Base-by-base conservation (phyloP, 1,140 invertebrate genomes). In the Panulirus ornatus region DNA sequence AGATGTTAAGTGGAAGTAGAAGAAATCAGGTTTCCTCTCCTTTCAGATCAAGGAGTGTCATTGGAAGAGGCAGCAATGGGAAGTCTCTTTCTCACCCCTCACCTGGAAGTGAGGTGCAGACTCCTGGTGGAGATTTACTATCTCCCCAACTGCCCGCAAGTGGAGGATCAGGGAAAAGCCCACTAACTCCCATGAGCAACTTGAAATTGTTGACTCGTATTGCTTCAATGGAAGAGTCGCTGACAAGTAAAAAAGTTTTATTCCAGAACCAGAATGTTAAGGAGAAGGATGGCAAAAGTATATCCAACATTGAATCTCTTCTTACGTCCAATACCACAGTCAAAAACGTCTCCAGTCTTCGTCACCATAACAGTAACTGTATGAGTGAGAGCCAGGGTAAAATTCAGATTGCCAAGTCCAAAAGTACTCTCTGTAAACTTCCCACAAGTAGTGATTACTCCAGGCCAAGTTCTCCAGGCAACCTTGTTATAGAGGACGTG, bases 121-220 rank as follows among this genome's bases (percentile, higher is more conserved):
- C 82, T 5, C 82, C 70, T 8, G 54, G 22, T 1, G 30, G 71
- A 8, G 71, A 54, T n/a, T 71, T 71, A 16, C 30, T 3, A 14
- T 76, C 71, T 16, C 14, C 83, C 2, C 9, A 47, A 5, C 9
- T 73, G 1, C n/a, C n/a, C n/a, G 9, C 63, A 42, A 54, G n/a
- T 27, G 71, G 84, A 30, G 36, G 73, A 38, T n/a, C 9, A 27
- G 44, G 66, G 14, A 73, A 44, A 22, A 91, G 90, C 36, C 90
- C 90, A 30, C 75, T 87, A 22, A 91, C 90, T 8, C 90, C 90
- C 42, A 70, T 87, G 63, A 86, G 58, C 30, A 91, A 91, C 66
- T 73, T 91, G 2, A 91, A 91, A 71, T 58, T 91, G 66, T 63
- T 91, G 27, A 91, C 90, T 14, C 90, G 84, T 36, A 87, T 91